Percentiles rank a stretch among this genome's conserved stretches.
Conservation (phyloP, 2,113 vertebrate species). For the Galemys pyrenaicus region DNA sequence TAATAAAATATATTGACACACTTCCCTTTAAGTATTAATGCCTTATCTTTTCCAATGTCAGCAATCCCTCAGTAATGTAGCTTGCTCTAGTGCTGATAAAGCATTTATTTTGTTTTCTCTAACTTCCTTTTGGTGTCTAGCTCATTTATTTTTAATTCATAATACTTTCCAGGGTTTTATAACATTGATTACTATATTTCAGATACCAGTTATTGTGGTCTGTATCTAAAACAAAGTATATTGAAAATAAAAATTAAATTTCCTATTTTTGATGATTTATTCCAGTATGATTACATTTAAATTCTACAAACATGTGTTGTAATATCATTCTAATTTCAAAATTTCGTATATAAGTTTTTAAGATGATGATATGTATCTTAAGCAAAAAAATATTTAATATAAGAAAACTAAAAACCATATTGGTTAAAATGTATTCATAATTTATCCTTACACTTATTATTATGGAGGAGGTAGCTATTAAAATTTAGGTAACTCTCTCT, state of each 20-base stretch:
- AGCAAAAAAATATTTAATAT: neutral
- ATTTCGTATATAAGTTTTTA: neutral
- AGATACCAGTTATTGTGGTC: neutral
- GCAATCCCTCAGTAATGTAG: slow-evolving; percentile 23
- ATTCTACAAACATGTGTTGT: neutral
- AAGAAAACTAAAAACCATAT: neutral
- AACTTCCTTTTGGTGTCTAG: slow-evolving; percentile 48
- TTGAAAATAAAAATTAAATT: slow-evolving; percentile 54
- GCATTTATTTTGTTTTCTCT: slow-evolving; percentile 59
- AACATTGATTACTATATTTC: neutral
- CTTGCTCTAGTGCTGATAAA: slow-evolving; percentile 43
- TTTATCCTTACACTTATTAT: slow-evolving; percentile 5
- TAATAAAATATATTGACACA: slow-evolving; percentile 54
- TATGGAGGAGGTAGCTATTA: neutral
- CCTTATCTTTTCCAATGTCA: slow-evolving; percentile 25
- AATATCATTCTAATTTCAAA: neutral
- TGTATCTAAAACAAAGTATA: slow-evolving; percentile 24
- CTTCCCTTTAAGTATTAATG: slow-evolving; percentile 57
- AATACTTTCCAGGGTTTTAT: slow-evolving; percentile 35
- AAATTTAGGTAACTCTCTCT: neutral
- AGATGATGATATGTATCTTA: neutral
- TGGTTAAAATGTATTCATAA: neutral
- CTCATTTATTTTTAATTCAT: slow-evolving; percentile 77
- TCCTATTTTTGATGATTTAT: neutral
- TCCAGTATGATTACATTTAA: neutral